Conservation (phyloP, 2,113 vertebrate genomes). For the Macaca nemestrina region DNA sequence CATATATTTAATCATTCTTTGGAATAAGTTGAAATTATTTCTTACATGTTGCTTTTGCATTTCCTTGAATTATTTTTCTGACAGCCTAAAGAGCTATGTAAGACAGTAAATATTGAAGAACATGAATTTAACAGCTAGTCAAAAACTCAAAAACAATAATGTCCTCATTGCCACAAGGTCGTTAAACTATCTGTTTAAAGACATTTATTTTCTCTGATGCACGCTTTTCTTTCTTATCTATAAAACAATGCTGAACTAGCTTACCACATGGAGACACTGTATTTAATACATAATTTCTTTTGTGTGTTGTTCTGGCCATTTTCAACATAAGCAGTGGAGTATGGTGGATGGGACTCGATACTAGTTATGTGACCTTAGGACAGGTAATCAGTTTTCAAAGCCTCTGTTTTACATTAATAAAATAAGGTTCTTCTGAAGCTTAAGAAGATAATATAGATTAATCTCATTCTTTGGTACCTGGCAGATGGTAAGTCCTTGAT, state of each 20-base stretch:
- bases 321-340: background rate
- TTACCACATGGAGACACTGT: background rate
- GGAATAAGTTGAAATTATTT: slow-evolving; percentile 3
- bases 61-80: slow-evolving; percentile 35
- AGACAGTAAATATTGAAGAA: slow-evolving; percentile 27
- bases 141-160: background rate
- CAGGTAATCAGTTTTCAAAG: background rate
- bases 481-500: background rate
- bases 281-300: background rate
- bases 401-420: background rate
- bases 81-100: background rate
- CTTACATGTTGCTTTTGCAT: slow-evolving; percentile 2
- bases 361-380: background rate
- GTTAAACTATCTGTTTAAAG: slow-evolving; percentile 40
- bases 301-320: background rate
- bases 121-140: slow-evolving; percentile 18
- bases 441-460: background rate
- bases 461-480: background rate
- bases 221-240: background rate
- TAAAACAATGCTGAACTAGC: background rate
- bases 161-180: background rate
- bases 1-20: background rate
- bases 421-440: background rate
- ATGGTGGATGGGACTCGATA: background rate
- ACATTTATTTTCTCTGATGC: background rate